Evolutionary conservation across 2,888 invertebrate species (phyloP).

Genomic region (Nematopogon swammerdamellus): DNA sequence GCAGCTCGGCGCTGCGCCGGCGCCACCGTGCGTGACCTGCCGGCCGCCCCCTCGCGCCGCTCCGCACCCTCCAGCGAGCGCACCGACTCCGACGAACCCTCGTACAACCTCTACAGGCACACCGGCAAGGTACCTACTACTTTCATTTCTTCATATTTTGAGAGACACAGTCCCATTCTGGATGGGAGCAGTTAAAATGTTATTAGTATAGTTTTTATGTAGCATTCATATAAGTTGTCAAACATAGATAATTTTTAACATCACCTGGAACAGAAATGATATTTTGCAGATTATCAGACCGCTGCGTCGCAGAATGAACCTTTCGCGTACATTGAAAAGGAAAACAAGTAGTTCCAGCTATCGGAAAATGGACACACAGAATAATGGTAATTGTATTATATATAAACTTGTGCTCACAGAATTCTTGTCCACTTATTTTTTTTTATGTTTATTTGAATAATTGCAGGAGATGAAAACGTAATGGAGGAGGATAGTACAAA

Average conservation of each 20-base stretch:
- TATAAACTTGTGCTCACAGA: no score
- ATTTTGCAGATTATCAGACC: slow-evolving; percentile 34
- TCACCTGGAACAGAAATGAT: no score
- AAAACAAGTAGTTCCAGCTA: slow-evolving; percentile 41
- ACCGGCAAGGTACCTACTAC: slow-evolving; percentile 28
- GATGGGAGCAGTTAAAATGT: no score
- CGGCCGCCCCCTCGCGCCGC: slow-evolving; percentile 17
- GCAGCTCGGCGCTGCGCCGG: slow-evolving; percentile 11
- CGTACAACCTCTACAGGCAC: slow-evolving; percentile 25
- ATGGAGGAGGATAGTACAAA: slow-evolving; percentile 10
- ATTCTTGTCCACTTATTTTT: no score
- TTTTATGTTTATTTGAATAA: no score
- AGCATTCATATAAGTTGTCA: no score
- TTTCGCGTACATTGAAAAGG: slow-evolving; percentile 37
- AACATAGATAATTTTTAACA: no score
- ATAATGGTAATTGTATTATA: neutral
- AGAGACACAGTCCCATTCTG: no score
- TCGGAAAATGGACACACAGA: slow-evolving; percentile 34
- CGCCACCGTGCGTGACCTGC: slow-evolving; percentile 8
- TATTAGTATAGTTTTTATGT: no score
- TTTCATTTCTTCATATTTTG: neutral
- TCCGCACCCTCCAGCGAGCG: slow-evolving; percentile 42
- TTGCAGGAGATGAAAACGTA: neutral
- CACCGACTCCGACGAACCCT: slow-evolving; percentile 41
- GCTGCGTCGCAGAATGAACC: slow-evolving; percentile 36